A percentile compares a stretch with the other conserved stretches of the same genome.
Evolutionary conservation across 1,140 invertebrate species (phyloP).

Genomic region (Brachionus koreanus): DNA sequence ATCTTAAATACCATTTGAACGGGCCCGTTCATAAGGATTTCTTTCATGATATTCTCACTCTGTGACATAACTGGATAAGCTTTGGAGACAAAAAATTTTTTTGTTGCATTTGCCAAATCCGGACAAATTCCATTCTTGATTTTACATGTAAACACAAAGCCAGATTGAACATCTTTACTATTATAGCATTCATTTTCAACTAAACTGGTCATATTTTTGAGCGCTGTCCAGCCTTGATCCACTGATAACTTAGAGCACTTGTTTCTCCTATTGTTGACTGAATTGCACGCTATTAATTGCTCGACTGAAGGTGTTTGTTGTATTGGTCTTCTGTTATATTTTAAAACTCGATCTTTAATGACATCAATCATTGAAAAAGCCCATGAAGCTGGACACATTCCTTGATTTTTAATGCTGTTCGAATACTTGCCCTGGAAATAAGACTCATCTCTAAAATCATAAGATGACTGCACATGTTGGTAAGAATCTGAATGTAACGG

Average conservation of each 20-base stretch:
- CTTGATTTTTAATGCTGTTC: slow-evolving; percentile 75
- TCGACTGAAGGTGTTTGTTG: slow-evolving; percentile 71
- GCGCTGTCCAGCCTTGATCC: not conserved
- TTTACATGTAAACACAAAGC: slow-evolving; percentile 4
- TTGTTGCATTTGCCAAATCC: not conserved
- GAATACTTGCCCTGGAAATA: slow-evolving; percentile 66
- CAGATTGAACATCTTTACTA: not conserved
- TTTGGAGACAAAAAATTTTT: slow-evolving; percentile 42
- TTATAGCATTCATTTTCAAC: not conserved
- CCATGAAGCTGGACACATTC: slow-evolving; percentile 85
- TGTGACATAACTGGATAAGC: slow-evolving; percentile 47
- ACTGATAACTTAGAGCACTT: not conserved
- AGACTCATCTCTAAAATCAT: slow-evolving; percentile 46
- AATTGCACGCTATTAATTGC: slow-evolving; percentile 78
- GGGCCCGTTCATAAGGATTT: slow-evolving; percentile 83
- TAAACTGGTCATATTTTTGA: not conserved
- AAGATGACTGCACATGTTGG: slow-evolving; percentile 59
- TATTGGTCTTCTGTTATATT: slow-evolving; percentile 74
- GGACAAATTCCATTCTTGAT: not conserved
- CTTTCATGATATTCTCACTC: slow-evolving; percentile 79
- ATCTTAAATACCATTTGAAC: slow-evolving; percentile 74
- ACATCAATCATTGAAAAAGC: slow-evolving; percentile 73
- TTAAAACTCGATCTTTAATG: slow-evolving; percentile 63
- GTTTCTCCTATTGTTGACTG: slow-evolving; percentile 70
- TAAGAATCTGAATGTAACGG: slow-evolving; percentile 56